These are phyloP conservation scores for Vipera latastei DNA, from an alignment of 2,797 vertebrate genomes.

Conservation along the genomic window DNA sequence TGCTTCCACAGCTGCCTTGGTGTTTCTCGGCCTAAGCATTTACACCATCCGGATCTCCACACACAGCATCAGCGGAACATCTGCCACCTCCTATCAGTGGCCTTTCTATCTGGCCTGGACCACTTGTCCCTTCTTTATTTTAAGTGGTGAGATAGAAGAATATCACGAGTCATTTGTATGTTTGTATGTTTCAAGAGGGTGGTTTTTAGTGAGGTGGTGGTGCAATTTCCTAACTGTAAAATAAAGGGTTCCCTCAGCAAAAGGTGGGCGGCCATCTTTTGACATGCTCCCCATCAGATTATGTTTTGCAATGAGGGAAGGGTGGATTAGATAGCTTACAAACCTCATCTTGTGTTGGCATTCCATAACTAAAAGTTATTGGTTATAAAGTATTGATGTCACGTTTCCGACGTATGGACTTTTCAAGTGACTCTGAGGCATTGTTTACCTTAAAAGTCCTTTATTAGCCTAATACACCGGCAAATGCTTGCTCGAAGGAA, in stretches of 20 bases:
- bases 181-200: not conserved
- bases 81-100: not conserved
- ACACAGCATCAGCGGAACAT: not conserved
- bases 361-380: not conserved
- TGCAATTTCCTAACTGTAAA: not conserved
- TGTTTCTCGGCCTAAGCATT: conserved; percentile 8
- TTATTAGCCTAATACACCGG: too few relatives aligned
- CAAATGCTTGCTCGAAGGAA: too few relatives aligned
- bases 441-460: too few relatives aligned
- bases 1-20: conserved; percentile 14
- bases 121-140: conserved; percentile 6
- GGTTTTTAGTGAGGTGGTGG: too few relatives aligned
- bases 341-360: not conserved
- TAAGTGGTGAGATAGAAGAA: conserved; percentile 7
- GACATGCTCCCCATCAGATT: not conserved
- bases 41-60: conserved; percentile 20
- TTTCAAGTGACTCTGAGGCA: too few relatives aligned
- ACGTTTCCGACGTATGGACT: too few relatives aligned
- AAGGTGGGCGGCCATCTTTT: not conserved
- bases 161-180: fast-evolving
- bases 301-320: not conserved
- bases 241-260: not conserved
- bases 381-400: too few relatives aligned
- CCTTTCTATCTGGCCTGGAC: conserved; percentile 16
- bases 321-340: not conserved